A percentile compares a stretch with the other conserved stretches of the same genome.
Evolutionary conservation across 2,113 vertebrate genomes (phyloP).

Genomic region (Dasypus novemcinctus): DNA sequence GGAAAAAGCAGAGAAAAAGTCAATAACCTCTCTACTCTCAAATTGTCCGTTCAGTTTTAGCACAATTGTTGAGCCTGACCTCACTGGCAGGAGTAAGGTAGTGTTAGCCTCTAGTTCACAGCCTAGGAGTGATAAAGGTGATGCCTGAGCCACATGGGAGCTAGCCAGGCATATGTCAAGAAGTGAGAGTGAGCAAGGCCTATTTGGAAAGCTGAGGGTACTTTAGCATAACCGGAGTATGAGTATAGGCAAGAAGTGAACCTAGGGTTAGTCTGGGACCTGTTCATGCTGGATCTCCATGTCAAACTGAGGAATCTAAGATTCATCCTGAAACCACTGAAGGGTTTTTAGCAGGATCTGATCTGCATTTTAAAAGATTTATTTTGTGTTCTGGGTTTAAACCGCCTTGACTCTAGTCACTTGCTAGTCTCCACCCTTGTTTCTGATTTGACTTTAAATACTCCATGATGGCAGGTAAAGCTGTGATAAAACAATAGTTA

Average conservation of each 20-base stretch:
- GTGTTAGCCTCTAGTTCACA: background rate
- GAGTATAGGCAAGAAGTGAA: background rate
- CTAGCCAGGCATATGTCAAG: background rate
- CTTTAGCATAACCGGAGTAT: background rate
- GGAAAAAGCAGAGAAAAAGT: background rate
- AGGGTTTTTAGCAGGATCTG: background rate
- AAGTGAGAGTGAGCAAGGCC: background rate
- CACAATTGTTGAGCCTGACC: background rate
- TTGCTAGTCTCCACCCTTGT: background rate
- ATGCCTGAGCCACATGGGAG: background rate
- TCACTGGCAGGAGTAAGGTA: background rate
- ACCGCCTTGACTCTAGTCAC: background rate
- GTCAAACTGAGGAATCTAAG: background rate
- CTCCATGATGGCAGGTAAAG: background rate
- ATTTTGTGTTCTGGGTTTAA: background rate
- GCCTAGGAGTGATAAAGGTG: background rate
- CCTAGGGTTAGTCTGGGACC: background rate
- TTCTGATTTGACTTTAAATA: slow-evolving; percentile 33
- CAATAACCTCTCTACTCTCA: background rate
- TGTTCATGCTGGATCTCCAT: background rate
- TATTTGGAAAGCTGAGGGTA: background rate
- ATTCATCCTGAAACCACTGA: background rate
- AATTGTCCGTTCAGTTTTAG: background rate
- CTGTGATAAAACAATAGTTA: background rate
- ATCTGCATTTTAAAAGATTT: background rate